phyloP scores from a whole-genome alignment of 2,113 vertebrate species.

The Pteronura brasiliensis region DNA sequence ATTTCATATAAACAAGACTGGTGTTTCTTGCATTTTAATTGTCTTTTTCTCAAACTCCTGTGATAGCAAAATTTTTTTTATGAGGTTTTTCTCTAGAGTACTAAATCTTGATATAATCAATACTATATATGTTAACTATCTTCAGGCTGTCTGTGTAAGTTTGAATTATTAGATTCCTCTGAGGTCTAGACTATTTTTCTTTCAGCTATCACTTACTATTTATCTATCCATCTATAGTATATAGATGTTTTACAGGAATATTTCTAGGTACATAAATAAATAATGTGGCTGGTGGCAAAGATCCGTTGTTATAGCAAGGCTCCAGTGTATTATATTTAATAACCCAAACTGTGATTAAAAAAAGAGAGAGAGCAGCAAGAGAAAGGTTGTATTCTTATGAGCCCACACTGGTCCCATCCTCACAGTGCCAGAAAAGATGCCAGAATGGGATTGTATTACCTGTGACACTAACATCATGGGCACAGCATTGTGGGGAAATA shows the following conservation, averaged over 20 bases:
- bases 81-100: slow-evolving; percentile 13
- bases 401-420: slow-evolving; percentile 32
- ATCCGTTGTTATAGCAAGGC: slow-evolving; percentile 50
- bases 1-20: slow-evolving; percentile 32
- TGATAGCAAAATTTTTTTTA: slow-evolving; percentile 63
- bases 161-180: slow-evolving; percentile 75
- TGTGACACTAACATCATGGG: not conserved
- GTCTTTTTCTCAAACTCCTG: slow-evolving; percentile 26
- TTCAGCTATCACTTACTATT: slow-evolving; percentile 67
- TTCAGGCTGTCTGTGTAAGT: slow-evolving; percentile 64
- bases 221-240: slow-evolving; percentile 68
- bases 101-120: slow-evolving; percentile 74
- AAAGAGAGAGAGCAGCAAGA: not conserved
- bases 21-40: slow-evolving; percentile 67
- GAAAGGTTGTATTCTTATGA: slow-evolving; percentile 45
- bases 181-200: slow-evolving; percentile 67
- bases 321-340: slow-evolving; percentile 62
- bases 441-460: not conserved
- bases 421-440: slow-evolving; percentile 40
- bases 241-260: slow-evolving; percentile 65
- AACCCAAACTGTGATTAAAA: slow-evolving; percentile 45
- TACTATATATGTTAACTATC: slow-evolving; percentile 69
- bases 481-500: not conserved
- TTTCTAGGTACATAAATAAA: slow-evolving; percentile 73
- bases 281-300: slow-evolving; percentile 64